Evolutionary conservation across 2,797 vertebrate genomes (phyloP).

Genomic region (Acanthis flammea): DNA sequence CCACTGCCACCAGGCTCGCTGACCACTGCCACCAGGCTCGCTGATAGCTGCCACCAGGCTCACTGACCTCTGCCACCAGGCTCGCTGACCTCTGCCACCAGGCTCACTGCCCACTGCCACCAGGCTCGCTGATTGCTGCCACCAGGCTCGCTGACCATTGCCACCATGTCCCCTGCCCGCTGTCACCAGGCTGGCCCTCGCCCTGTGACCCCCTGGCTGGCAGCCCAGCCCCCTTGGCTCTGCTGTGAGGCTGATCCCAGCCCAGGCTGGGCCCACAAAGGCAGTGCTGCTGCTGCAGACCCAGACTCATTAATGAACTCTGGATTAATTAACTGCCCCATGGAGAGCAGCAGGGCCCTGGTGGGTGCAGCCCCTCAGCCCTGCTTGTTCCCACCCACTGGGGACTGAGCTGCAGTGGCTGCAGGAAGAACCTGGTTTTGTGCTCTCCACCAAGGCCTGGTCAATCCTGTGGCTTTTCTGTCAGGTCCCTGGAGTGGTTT

Average conservation of each 20-base stretch:
- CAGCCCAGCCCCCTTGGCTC: not conserved
- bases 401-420: not conserved
- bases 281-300: too few species aligned
- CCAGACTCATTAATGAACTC: not conserved
- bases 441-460: accelerated
- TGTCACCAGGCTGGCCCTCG: not conserved
- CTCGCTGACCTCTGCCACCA: too few species aligned
- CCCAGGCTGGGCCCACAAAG: not conserved
- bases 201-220: accelerated
- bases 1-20: not conserved
- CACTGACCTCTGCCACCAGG: too few species aligned
- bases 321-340: not conserved
- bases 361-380: not conserved
- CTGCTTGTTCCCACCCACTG: accelerated
- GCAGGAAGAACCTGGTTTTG: accelerated
- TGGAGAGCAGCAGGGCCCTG: not conserved
- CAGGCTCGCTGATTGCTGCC: too few species aligned
- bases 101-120: too few species aligned
- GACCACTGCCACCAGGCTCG: too few species aligned
- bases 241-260: not conserved
- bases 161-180: accelerated
- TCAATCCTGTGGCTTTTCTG: accelerated
- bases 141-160: too few species aligned
- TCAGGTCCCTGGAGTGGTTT: too few species aligned
- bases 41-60: too few species aligned